Conservation (phyloP, 2,888 invertebrate genomes). For the Rotaria sp. region DNA sequence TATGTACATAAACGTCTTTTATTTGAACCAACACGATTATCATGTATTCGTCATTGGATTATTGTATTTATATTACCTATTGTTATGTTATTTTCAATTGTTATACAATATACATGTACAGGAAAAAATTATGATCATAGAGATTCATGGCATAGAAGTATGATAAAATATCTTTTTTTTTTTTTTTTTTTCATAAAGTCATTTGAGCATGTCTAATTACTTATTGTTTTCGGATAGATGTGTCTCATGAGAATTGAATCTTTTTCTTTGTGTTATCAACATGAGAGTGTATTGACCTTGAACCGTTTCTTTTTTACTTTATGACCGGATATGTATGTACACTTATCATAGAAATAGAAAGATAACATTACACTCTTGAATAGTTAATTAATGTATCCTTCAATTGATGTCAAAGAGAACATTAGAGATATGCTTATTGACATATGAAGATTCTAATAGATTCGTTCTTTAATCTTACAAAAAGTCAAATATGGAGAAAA, state of each 20-base stretch:
- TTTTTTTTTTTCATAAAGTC: background rate
- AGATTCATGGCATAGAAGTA: conserved; percentile 26
- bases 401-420: background rate
- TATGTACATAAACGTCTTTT: background rate
- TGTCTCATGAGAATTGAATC: background rate
- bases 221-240: background rate
- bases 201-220: background rate
- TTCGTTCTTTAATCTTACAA: no score
- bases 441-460: no score
- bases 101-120: background rate
- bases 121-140: conserved; percentile 11
- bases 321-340: background rate
- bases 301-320: background rate
- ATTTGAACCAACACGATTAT: background rate
- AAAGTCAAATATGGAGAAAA: no score
- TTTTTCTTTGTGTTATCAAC: background rate
- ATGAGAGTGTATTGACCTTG: background rate
- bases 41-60: conserved; percentile 22
- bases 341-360: background rate
- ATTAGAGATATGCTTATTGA: no score
- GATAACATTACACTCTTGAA: background rate
- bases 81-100: background rate
- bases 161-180: background rate
- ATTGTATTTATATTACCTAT: background rate
- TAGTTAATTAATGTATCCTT: background rate